Conservation (phyloP, 1,140 invertebrate genomes). For the Papilio polytes region DNA sequence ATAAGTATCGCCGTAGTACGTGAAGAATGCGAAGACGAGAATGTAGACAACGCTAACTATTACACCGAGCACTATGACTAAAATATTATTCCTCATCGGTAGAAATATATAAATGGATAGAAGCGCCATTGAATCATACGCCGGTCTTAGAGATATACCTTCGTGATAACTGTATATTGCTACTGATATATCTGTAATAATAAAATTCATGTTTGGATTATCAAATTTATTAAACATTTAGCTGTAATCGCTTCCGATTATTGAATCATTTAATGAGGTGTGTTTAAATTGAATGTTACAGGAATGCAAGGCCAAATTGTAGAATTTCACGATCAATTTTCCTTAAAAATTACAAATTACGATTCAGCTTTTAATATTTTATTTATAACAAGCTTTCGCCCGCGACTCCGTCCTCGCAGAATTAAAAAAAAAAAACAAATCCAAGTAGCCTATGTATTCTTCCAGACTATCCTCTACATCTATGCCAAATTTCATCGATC, state of each 20-base stretch:
- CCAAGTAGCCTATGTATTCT: too few species aligned
- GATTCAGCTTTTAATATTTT: neutral
- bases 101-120: constrained; percentile 92
- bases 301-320: neutral
- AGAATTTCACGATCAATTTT: neutral
- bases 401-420: too few species aligned
- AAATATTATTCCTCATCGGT: constrained; percentile 88
- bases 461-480: too few species aligned
- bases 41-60: constrained; percentile 87
- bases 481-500: too few species aligned
- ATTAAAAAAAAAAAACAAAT: too few species aligned
- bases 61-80: constrained; percentile 87
- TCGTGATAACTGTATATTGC: constrained; percentile 78
- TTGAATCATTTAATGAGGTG: constrained; percentile 51
- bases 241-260: constrained; percentile 44
- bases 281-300: constrained; percentile 20
- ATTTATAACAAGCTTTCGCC: too few species aligned
- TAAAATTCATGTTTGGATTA: constrained; percentile 46
- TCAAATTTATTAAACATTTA: neutral
- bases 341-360: neutral
- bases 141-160: constrained; percentile 84
- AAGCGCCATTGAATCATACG: constrained; percentile 88
- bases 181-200: constrained; percentile 65
- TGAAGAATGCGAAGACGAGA: constrained; percentile 86
- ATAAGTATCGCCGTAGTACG: constrained; percentile 83